Evolutionary conservation across 2,797 vertebrate species (phyloP).

Genomic region (Lutjanus campechanus): DNA sequence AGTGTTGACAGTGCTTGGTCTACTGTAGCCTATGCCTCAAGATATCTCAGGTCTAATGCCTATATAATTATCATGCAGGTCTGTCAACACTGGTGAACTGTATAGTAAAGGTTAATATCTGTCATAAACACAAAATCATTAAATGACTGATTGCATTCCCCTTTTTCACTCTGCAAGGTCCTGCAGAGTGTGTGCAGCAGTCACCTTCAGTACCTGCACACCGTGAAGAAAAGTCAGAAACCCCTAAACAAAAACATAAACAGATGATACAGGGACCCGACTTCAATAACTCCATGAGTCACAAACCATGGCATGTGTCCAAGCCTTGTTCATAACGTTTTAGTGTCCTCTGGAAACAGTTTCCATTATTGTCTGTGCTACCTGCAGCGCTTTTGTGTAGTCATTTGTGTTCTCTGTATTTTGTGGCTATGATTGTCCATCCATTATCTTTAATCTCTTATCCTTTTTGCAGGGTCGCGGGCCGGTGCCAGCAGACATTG

Average conservation of each 20-base stretch:
- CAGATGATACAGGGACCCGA: background rate
- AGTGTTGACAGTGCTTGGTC: background rate
- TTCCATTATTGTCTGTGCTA: background rate
- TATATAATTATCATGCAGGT: background rate
- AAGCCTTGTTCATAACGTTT: too few relatives aligned
- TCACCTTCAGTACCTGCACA: background rate
- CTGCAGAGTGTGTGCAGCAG: background rate
- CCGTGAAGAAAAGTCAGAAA: background rate
- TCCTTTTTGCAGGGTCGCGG: too few relatives aligned
- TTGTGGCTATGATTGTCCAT: too few relatives aligned
- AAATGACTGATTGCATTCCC: background rate
- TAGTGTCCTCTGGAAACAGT: too few relatives aligned
- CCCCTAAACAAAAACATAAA: background rate
- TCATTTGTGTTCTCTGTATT: background rate
- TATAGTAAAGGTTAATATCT: background rate
- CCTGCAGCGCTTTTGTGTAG: background rate
- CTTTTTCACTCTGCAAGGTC: background rate
- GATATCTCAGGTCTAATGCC: too few relatives aligned
- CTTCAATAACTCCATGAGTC: too few relatives aligned
- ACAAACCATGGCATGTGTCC: too few relatives aligned
- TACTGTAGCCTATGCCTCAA: background rate
- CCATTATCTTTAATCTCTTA: too few relatives aligned
- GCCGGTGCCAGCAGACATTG: too few relatives aligned
- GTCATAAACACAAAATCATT: background rate
- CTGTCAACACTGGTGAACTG: background rate